phyloP scores from a whole-genome alignment of 2,888 invertebrate species.

The Tetranychus truncatus region DNA sequence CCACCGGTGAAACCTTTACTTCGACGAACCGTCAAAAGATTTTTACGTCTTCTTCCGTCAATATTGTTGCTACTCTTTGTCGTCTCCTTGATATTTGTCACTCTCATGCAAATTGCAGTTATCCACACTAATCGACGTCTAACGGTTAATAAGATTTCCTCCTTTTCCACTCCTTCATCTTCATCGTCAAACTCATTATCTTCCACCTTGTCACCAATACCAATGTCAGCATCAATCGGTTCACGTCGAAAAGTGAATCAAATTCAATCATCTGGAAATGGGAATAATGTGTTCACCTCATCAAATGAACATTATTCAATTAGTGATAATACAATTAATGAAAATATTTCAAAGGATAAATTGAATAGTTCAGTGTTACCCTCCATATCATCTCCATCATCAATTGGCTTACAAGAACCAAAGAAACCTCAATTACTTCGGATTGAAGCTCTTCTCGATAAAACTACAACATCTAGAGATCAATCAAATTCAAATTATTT shows the following conservation, averaged over 20 bases:
- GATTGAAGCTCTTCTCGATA: constrained; percentile 26
- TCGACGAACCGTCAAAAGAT: constrained; percentile 25
- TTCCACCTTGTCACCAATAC: neutral
- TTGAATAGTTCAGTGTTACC: no score
- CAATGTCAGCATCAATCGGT: neutral
- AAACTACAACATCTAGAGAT: constrained; percentile 24
- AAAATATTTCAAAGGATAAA: neutral
- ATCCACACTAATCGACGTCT: constrained; percentile 25
- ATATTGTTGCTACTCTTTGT: constrained; percentile 26
- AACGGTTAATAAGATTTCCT: neutral
- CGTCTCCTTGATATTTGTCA: constrained; percentile 27
- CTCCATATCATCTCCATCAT: neutral
- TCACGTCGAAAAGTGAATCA: neutral
- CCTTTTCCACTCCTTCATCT: neutral
- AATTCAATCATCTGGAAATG: constrained; percentile 1
- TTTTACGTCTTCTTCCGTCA: constrained; percentile 26
- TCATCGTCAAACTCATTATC: neutral
- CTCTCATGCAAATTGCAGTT: constrained; percentile 27
- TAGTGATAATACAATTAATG: neutral
- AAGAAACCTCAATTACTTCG: constrained; percentile 19
- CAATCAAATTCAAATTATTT: constrained; percentile 22
- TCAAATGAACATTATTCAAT: neutral
- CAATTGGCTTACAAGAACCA: constrained; percentile 18
- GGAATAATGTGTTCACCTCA: neutral
- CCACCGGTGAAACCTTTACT: constrained; percentile 26